Evolutionary conservation across 2,113 vertebrate species (phyloP).

Genomic region (Sitta europaea): DNA sequence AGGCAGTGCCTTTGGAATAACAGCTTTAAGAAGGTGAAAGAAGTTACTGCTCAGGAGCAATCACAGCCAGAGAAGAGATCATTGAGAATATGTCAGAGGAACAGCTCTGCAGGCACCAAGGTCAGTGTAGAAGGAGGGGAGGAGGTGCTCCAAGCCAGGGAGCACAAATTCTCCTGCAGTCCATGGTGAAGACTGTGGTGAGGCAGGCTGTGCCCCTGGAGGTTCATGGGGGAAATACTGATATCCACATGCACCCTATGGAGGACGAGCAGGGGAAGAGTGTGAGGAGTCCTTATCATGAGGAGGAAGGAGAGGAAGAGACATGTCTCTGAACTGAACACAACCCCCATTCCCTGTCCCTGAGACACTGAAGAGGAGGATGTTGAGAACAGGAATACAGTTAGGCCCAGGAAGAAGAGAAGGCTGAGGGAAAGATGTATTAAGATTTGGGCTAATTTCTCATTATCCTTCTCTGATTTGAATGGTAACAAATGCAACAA

Average conservation of each 20-base stretch:
- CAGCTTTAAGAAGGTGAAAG: background rate
- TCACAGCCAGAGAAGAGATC: background rate
- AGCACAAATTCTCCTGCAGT: background rate
- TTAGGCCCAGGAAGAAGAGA: background rate
- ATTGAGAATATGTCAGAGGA: background rate
- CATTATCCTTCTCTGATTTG: background rate
- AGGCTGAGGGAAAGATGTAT: background rate
- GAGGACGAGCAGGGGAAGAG: background rate
- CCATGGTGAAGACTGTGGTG: background rate
- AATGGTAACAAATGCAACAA: background rate
- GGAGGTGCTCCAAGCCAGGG: rapidly evolving
- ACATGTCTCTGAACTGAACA: background rate
- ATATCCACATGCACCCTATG: background rate
- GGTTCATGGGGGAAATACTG: background rate
- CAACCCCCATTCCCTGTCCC: background rate
- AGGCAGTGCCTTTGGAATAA: background rate
- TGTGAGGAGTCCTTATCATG: background rate
- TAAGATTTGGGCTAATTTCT: background rate
- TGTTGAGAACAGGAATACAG: background rate
- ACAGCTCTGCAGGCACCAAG: background rate
- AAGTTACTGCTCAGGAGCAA: background rate
- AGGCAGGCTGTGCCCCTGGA: background rate
- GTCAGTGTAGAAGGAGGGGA: background rate
- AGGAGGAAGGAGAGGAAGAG: background rate
- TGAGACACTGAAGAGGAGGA: background rate